A percentile compares a stretch with the other conserved stretches of the same genome.
These are phyloP conservation scores for Fragum whitleyi DNA, from an alignment of 2,888 invertebrate species.

Conservation along the genomic window DNA sequence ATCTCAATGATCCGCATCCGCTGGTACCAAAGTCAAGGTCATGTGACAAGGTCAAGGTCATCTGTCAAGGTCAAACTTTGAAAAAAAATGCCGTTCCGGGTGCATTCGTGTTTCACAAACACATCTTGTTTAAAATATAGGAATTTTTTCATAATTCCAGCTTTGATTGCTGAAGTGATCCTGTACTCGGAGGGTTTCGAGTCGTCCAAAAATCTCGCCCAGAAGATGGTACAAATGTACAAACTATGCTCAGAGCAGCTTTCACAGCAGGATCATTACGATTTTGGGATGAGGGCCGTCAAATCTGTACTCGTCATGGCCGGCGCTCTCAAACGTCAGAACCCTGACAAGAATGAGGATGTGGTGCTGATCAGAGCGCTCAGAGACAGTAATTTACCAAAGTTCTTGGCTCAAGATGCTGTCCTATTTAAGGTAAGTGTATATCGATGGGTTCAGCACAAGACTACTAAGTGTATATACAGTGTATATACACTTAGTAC, in stretches of 20 bases:
- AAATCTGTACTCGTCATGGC: constrained; percentile 94
- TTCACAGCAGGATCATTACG: constrained; percentile 95
- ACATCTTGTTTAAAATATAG: too few relatives aligned
- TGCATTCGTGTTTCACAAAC: too few relatives aligned
- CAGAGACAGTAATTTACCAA: constrained; percentile 95
- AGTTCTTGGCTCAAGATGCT: constrained; percentile 94
- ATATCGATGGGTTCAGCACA: too few relatives aligned
- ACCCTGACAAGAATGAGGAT: constrained; percentile 94
- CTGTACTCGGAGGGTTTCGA: constrained; percentile 97
- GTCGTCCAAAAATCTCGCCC: constrained; percentile 93
- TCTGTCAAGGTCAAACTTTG: too few relatives aligned
- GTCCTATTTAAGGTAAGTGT: constrained; percentile 90
- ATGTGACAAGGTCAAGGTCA: too few relatives aligned
- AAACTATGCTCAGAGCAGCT: constrained; percentile 95
- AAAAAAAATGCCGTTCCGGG: too few relatives aligned
- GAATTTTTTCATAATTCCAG: constrained; percentile 69
- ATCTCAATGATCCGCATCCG: too few relatives aligned
- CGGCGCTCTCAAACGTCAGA: constrained; percentile 93
- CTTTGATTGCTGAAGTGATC: constrained; percentile 93
- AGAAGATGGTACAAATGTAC: constrained; percentile 97
- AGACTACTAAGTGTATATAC: too few relatives aligned
- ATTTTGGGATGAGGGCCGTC: constrained; percentile 91
- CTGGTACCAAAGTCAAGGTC: too few relatives aligned
- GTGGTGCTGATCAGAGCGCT: constrained; percentile 91
- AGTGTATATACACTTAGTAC: too few relatives aligned